A percentile compares a stretch with the other conserved stretches of the same genome.
These are phyloP conservation scores for Dryas iulia DNA, from an alignment of 1,140 invertebrate species.

Conservation along the genomic window DNA sequence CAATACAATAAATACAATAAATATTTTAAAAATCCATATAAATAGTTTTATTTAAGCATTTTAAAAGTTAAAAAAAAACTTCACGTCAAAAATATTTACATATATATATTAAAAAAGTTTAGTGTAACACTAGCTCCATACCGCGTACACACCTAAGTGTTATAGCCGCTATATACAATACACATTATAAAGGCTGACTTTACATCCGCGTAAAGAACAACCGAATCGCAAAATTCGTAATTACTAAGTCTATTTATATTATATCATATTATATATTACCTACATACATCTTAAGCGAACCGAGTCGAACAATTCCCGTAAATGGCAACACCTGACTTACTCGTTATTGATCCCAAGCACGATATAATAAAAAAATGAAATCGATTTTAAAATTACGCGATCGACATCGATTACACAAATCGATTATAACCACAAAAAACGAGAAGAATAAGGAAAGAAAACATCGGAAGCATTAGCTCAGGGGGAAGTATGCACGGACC, in stretches of 20 bases:
- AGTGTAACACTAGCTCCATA: conserved; percentile 24
- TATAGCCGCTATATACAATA: conserved; percentile 43
- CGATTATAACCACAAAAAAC: not conserved
- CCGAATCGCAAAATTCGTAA: conserved; percentile 64
- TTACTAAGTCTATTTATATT: conserved; percentile 48
- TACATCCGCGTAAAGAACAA: conserved; percentile 52
- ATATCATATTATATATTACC: no score
- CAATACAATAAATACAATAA: conserved; percentile 1
- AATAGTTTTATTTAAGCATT: conserved; percentile 6
- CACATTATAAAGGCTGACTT: conserved; percentile 55
- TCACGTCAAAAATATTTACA: conserved; percentile 18
- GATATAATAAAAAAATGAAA: conserved; percentile 62
- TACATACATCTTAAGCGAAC: conserved; percentile 38
- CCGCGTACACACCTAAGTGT: conserved; percentile 45
- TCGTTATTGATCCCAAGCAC: conserved; percentile 75
- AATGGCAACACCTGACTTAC: conserved; percentile 48
- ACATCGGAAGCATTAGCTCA: conserved; percentile 38
- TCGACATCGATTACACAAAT: not conserved
- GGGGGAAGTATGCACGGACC: conserved; percentile 51
- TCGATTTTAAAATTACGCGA: conserved; percentile 13
- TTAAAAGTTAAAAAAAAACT: not conserved
- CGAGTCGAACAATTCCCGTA: conserved; percentile 24
- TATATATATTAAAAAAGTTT: not conserved
- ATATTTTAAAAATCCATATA: conserved; percentile 9
- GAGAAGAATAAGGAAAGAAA: not conserved